Base-by-base conservation (phyloP, 2,797 vertebrate genomes). In the Labroides dimidiatus region DNA sequence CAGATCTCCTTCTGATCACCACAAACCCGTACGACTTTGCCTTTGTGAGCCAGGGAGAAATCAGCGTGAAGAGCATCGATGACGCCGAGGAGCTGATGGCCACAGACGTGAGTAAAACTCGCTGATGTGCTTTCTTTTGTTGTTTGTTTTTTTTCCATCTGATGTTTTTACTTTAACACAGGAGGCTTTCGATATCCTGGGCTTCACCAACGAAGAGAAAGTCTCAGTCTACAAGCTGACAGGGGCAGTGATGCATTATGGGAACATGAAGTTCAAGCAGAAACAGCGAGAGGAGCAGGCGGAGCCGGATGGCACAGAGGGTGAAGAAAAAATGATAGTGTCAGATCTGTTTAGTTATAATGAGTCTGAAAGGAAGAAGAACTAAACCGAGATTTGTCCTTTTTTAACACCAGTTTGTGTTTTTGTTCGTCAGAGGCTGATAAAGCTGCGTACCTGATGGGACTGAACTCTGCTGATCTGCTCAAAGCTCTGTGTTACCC, bases 241-340 rank as follows among this genome's bases (percentile, higher is more conserved):
- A 0, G 96, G 96, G 0, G 94, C 96, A 4, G 95, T 96, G 75
- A 90, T 97, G 93, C 96, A 97, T 84, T 95, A 95, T 0, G 95
- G 96, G 42, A 97, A 97, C 84, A 77, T 97, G 92, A 97, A 95
- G 72, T 97, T 97, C 88, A 97, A 96, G 90, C 95, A 96, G 88
- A 97, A 96, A 75, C 96, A 94, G 78, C 82, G 96, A 39, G 96
- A 97, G 81, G 96, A 97, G 72, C 96, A 97, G 37, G 96, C 95
- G 0, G 95, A 96, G 75, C 94, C 96, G 0, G 96, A 97, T 0
- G 95, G 96, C 88, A 96, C 94, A 33, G 96, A 97, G 93, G 96
- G 96, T 96, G 85, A 11, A 24, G 11, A 16, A 2, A 21, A 37
- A 19, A 19, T 11, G 1, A 45, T 19, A 20, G 12, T 47, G 19